Percentiles rank a stretch among this genome's conserved stretches.
Evolutionary conservation across 2,888 invertebrate species (phyloP).

Genomic region (Sinelater perroti): DNA sequence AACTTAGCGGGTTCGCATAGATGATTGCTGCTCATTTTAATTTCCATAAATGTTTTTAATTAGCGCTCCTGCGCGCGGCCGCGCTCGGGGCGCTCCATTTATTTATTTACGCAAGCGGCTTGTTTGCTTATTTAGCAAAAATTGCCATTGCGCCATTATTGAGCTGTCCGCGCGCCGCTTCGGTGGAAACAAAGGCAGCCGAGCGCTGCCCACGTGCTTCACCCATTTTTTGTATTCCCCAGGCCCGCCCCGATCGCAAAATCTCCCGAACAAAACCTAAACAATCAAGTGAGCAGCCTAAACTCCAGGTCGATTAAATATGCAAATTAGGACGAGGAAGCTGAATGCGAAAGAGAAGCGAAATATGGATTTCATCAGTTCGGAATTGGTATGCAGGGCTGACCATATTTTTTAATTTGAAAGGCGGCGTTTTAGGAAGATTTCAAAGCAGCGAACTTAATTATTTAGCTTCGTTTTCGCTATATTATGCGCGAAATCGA

Average conservation of each 20-base stretch:
- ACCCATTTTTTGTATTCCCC: background rate
- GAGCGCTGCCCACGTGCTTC: no score
- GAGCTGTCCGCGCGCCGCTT: no score
- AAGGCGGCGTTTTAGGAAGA: background rate
- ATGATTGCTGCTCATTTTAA: slow-evolving; percentile 9
- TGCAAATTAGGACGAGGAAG: background rate
- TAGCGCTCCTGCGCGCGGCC: background rate
- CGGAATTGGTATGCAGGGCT: background rate
- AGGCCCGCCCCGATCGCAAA: background rate
- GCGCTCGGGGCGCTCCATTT: background rate
- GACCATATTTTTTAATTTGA: background rate
- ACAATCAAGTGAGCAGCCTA: slow-evolving; percentile 7
- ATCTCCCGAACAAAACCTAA: background rate
- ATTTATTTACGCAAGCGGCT: background rate
- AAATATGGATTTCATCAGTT: slow-evolving; percentile 10
- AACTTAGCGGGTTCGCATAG: slow-evolving; percentile 10
- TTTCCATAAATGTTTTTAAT: slow-evolving; percentile 14
- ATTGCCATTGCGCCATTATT: background rate
- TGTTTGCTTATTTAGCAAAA: no score
- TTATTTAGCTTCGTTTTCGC: no score
- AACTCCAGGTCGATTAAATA: slow-evolving; percentile 14
- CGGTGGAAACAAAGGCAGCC: no score
- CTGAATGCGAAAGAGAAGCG: slow-evolving; percentile 7
- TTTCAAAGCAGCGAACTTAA: background rate
- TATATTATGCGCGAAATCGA: no score